A percentile compares a stretch with the other conserved stretches of the same genome.
phyloP scores from a whole-genome alignment of 2,797 vertebrate genomes.

The Gambusia yucatana region DNA sequence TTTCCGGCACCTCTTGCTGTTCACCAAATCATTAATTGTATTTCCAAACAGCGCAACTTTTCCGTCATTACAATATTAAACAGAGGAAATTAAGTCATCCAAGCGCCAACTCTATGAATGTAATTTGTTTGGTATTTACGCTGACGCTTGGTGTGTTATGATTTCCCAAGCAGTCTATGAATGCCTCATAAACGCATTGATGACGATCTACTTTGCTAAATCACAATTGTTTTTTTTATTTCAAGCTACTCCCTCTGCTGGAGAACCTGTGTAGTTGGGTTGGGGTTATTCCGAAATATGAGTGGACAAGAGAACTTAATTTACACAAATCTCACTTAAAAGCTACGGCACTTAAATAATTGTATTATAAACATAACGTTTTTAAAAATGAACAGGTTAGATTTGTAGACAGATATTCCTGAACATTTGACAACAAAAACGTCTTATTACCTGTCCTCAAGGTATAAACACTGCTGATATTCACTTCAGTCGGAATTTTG shows the following conservation, averaged over 20 bases:
- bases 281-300: neutral
- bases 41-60: neutral
- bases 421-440: neutral
- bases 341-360: neutral
- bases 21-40: neutral
- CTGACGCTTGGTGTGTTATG: neutral
- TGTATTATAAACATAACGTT: neutral
- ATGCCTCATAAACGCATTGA: constrained; percentile 27
- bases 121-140: neutral
- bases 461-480: no score
- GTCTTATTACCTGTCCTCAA: neutral
- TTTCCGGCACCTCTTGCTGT: neutral
- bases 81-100: neutral
- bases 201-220: neutral
- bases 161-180: constrained; percentile 1
- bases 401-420: neutral
- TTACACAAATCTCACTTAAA: neutral
- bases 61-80: neutral
- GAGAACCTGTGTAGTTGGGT: neutral
- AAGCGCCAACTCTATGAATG: neutral
- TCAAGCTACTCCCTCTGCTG: constrained; percentile 45
- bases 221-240: neutral
- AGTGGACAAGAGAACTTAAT: neutral
- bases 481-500: neutral
- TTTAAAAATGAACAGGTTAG: neutral